Base-by-base conservation (phyloP, 2,888 invertebrate genomes). In the Drosophila hamatofila region DNA sequence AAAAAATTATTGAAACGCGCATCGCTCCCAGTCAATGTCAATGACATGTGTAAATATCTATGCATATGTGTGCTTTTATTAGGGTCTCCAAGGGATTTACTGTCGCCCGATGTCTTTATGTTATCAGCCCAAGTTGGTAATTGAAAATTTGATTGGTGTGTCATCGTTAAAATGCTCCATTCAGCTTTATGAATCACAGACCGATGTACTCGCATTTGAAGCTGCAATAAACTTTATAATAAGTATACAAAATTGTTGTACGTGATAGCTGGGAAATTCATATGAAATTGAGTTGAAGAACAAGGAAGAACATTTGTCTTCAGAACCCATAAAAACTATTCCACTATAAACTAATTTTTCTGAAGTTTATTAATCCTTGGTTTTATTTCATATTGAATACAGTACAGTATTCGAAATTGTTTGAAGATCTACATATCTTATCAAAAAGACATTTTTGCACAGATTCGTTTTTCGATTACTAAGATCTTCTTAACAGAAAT, bases 121-220 rank as follows among this genome's bases (percentile, higher is more conserved):
- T 78, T 88, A 80, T 83, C 87, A 72, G 86, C 61, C 69, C 66
- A 62, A 58, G 72, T 78, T 78, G 66, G 72, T 75, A 80, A 70
- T 75, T 80, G 73, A 57, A 83, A 75, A 83, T 69, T 83, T 81
- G 81, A 85, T 83, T 83, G 83, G 71, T 82, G 88, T 71, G 80
- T 78, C 88, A 83, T 83, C 88, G 86, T 88, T 88, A 85, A 87
- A 83, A 75, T 67, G 57, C 42, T 60, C 62, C 58, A 72, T 46
- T 65, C 75, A 58, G 44, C 78, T 88, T 85, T 75, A 88, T 68
- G 85, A 80, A 76, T 76, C 48, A 48, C 49, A 68, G 63, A 30
- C 18, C 49, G 23, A 42, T 41, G 21, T 46, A 25, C 23, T 23
- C 49, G 27, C 21, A 14, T 25, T n/a, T 25, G 49, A 75, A 25